A percentile compares a stretch with the other conserved stretches of the same genome.
These are phyloP conservation scores for Sarotherodon lohbergeri DNA, from an alignment of 2,113 vertebrate genomes.

Conservation along the genomic window DNA sequence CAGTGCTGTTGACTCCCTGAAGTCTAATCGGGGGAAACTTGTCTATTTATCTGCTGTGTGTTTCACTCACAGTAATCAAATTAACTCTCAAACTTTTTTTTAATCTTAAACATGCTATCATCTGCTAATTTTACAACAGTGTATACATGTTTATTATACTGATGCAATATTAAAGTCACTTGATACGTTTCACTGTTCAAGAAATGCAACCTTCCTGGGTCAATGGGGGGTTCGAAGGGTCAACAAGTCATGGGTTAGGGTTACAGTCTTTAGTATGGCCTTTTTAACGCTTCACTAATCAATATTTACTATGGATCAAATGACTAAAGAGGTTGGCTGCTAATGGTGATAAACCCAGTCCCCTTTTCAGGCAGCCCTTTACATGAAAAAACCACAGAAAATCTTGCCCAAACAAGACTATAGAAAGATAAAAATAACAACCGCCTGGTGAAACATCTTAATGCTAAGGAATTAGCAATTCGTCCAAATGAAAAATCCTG, in stretches of 20 bases:
- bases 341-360: background rate
- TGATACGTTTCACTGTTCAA: background rate
- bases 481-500: rapidly evolving
- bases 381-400: background rate
- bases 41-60: slow-evolving; percentile 4
- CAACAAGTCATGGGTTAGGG: background rate
- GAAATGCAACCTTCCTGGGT: background rate
- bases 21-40: slow-evolving; percentile 4
- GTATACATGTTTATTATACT: background rate
- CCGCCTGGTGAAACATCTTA: rapidly evolving
- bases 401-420: background rate
- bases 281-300: slow-evolving; percentile 18
- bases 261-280: slow-evolving; percentile 2
- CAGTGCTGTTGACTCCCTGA: background rate
- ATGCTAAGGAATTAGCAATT: background rate
- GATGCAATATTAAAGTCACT: background rate
- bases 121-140: background rate
- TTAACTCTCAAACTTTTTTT: background rate
- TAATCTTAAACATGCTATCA: background rate
- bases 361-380: background rate
- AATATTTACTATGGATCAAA: slow-evolving; percentile 24
- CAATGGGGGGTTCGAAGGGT: background rate
- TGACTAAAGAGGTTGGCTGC: background rate
- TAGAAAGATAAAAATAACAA: background rate
- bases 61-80: slow-evolving; percentile 3